Evolutionary conservation across 23 tunicate species (phyloP), one percentile per base, ranked within the genome.

Genomic region (Diplosoma virens): DNA sequence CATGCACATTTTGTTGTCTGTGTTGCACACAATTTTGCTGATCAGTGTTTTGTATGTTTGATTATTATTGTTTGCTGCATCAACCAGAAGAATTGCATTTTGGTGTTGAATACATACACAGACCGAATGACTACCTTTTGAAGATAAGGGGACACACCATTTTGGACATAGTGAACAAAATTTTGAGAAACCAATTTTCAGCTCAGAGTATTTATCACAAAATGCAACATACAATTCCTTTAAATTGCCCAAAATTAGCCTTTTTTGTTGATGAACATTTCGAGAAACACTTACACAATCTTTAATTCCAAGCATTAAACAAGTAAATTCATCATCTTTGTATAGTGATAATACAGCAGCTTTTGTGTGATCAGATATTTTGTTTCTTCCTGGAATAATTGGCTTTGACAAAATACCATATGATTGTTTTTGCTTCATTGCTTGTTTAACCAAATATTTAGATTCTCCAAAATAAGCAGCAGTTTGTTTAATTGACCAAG

Each of bases 1-100:
- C 71, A 68, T 68, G 55, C 75, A 68, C 22, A 36, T 34, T 36
- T 68, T 41, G 75, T 68, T 36, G 16, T 68, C 75, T 18, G 53
- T 36, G 27, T 23, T 18, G 53, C 75, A 68, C 52, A 68, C 75
- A 34, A 37, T 16, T 5, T 18, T 9, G 14, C 33, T 21, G 24
- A 68, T 68, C 53, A 68, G 25, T 3, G n/a, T 28, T 36, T 41
- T 37, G 28, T 18, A 37, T 16, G 27, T 36, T 36, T 37, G 27
- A 36, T 36, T 68, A 2, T 34, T 22, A 9, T 22, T 17, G 25
- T 23, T 17, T 4, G 53, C 75, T 18, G 53, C 75, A 63, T 28
- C 22, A 25, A 23, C 22, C 75, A 68, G 14, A n/a, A 68, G 55
- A 5, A 36, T 16, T 16, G 53, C 26, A 23, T 68, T 68, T 41